Evolutionary conservation across 1,140 invertebrate genomes (phyloP).

Genomic region (Drosophila bocqueti): DNA sequence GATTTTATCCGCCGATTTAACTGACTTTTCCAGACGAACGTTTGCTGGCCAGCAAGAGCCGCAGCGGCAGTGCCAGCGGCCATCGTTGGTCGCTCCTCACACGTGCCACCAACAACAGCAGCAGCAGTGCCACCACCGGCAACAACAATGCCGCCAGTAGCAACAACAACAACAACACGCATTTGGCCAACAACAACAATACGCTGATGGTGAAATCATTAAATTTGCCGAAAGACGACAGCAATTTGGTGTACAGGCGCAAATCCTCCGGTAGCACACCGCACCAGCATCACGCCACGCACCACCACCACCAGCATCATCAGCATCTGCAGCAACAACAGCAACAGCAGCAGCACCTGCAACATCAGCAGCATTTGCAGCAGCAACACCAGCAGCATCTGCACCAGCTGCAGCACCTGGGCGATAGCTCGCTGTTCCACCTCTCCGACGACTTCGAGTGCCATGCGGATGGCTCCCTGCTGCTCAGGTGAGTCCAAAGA

Average conservation of each 20-base stretch:
- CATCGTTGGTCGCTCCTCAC: slow-evolving; percentile 79
- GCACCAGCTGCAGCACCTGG: slow-evolving; percentile 57
- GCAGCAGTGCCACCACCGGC: slow-evolving; percentile 6
- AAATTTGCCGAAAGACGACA: slow-evolving; percentile 86
- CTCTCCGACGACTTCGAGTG: slow-evolving; percentile 80
- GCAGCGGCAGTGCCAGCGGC: slow-evolving; percentile 73
- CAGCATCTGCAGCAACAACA: slow-evolving; percentile 49
- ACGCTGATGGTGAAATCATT: slow-evolving; percentile 80
- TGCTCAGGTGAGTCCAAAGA: slow-evolving; percentile 67
- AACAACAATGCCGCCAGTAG: slow-evolving; percentile 19
- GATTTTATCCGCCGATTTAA: slow-evolving; percentile 18
- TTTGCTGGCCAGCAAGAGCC: slow-evolving; percentile 68
- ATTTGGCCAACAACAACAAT: slow-evolving; percentile 75
- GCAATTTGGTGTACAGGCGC: slow-evolving; percentile 85
- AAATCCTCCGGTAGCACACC: slow-evolving; percentile 87
- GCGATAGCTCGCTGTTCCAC: slow-evolving; percentile 67
- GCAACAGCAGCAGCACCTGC: slow-evolving; percentile 30
- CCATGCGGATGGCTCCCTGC: slow-evolving; percentile 77
- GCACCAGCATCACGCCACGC: slow-evolving; percentile 52
- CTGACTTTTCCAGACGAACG: slow-evolving; percentile 65
- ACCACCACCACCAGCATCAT: slow-evolving; percentile 22
- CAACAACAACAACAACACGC: slow-evolving; percentile 72
- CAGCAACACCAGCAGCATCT: slow-evolving; percentile 28
- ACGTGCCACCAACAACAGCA: slow-evolving; percentile 31
- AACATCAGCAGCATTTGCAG: slow-evolving; percentile 51